These are phyloP conservation scores for Phasianus colchicus DNA, from an alignment of 2,113 vertebrate genomes.

Conservation along the genomic window DNA sequence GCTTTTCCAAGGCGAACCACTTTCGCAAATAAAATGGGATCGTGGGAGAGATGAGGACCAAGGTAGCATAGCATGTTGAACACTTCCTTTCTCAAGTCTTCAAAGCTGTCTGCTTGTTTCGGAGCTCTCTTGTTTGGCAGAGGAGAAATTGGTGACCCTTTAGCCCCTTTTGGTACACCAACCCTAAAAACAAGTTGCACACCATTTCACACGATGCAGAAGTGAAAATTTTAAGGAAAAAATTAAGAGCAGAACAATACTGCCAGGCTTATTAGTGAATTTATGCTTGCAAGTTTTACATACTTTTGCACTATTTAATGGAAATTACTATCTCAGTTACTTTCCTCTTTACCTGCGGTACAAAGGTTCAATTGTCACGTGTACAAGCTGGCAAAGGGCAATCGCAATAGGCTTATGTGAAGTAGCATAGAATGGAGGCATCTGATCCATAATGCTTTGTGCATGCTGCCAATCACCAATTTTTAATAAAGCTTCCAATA, in stretches of 20 bases:
- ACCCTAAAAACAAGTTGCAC: constrained; percentile 78
- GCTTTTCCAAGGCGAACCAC: constrained; percentile 94
- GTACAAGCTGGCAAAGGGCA: constrained; percentile 94
- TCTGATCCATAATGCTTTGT: constrained; percentile 97
- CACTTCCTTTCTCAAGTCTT: constrained; percentile 90
- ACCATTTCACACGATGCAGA: not conserved
- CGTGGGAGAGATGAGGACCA: constrained; percentile 95
- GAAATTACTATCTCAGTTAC: no score
- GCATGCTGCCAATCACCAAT: constrained; percentile 98
- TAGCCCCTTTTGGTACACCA: constrained; percentile 94
- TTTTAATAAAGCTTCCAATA: constrained; percentile 93
- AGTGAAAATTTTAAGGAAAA: not conserved
- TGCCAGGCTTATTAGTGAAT: not conserved
- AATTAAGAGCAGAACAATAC: not conserved
- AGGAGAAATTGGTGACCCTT: constrained; percentile 81
- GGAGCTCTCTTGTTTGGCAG: constrained; percentile 89
- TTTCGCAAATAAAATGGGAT: constrained; percentile 96
- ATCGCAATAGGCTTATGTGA: constrained; percentile 95
- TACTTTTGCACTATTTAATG: not conserved
- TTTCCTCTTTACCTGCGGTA: constrained; percentile 87
- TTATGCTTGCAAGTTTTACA: not conserved
- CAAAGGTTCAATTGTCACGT: constrained; percentile 94
- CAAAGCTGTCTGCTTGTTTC: constrained; percentile 88
- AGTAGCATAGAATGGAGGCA: constrained; percentile 94
- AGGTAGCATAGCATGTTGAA: constrained; percentile 97